Evolutionary conservation across 1,140 invertebrate genomes (phyloP), one percentile per base, ranked within the genome.

Genomic region (Diorhabda elongata): DNA sequence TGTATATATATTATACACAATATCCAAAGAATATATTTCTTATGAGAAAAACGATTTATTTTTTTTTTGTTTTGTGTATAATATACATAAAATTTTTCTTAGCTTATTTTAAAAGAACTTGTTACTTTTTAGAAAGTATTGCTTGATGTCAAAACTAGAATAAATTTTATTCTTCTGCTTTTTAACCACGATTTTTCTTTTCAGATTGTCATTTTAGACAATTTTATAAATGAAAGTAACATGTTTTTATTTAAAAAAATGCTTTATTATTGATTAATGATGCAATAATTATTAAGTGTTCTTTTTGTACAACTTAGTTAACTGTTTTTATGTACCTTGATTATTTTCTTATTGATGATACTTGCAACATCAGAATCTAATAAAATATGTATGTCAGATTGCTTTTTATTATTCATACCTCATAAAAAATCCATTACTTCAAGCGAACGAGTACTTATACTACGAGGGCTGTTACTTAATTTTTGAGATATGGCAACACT

Each of bases 311-410:
- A 71, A 66, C 57, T 73, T 73, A 71, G 66, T 64, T 71, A 69
- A 71, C 61, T 71, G 67, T 68, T 69, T 68, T 73, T 71, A 73
- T 71, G 72, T 73, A 73, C 72, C 69, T 73, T 71, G 69, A 71
- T 71, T 73, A 71, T 69, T 73, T 61, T 71, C 59, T 52, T 52
- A 52, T 8, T 68, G 71, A 70, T 64, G 61, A 62, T 63, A 62
- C 8, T 61, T 68, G 67, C 67, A 62, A 60, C 67, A 52, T 62
- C 67, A 68, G 58, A 45, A 68, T 60, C 67, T 68, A 68, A 62
- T 68, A 68, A 67, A 68, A 61, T 47, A 62, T 58, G 11, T 68
- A 63, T 61, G 44, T 66, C 47, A 52, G 6, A 4, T 52, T 52
- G 47, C 2, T 52, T 52, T 52, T 60, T 41, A 60, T 41, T 60